A percentile compares a stretch with the other conserved stretches of the same genome.
Evolutionary conservation across 1,140 invertebrate species (phyloP).

Genomic region (Cheumatopsyche charites): DNA sequence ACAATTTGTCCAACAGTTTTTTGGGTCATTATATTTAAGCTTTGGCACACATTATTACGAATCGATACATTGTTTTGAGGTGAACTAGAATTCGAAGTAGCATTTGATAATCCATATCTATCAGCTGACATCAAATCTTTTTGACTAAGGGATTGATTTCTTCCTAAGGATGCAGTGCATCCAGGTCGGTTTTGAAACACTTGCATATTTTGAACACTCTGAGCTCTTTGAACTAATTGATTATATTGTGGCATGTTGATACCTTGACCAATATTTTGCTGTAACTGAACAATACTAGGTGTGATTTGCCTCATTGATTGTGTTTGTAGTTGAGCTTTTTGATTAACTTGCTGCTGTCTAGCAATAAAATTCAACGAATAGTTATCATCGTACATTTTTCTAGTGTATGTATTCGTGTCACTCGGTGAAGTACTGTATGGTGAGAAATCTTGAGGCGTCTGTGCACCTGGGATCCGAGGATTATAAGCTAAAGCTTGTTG

Average conservation of each 20-base stretch:
- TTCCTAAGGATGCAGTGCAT: constrained; percentile 45
- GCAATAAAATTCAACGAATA: constrained; percentile 45
- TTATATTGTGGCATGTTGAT: constrained; percentile 58
- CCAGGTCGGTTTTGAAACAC: constrained; percentile 45
- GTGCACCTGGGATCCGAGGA: constrained; percentile 52
- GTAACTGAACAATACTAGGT: constrained; percentile 50
- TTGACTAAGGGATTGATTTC: constrained; percentile 46
- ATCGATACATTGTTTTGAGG: constrained; percentile 48
- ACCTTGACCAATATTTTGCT: constrained; percentile 55
- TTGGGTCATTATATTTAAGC: constrained; percentile 60
- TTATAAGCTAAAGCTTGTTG: constrained; percentile 60
- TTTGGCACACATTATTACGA: constrained; percentile 60
- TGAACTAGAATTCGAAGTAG: constrained; percentile 27
- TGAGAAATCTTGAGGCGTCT: constrained; percentile 42
- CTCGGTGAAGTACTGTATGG: constrained; percentile 40
- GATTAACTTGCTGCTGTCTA: constrained; percentile 34
- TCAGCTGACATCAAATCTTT: constrained; percentile 42
- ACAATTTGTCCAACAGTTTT: constrained; percentile 61
- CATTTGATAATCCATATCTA: constrained; percentile 39
- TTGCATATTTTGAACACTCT: constrained; percentile 36
- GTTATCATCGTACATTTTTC: constrained; percentile 45
- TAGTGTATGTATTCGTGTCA: constrained; percentile 40
- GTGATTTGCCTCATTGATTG: constrained; percentile 39
- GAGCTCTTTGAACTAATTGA: constrained; percentile 57
- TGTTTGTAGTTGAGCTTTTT: constrained; percentile 34